Evolutionary conservation across 2,797 vertebrate genomes (phyloP), one percentile per base, ranked within the genome.

Genomic region (Anas acuta): DNA sequence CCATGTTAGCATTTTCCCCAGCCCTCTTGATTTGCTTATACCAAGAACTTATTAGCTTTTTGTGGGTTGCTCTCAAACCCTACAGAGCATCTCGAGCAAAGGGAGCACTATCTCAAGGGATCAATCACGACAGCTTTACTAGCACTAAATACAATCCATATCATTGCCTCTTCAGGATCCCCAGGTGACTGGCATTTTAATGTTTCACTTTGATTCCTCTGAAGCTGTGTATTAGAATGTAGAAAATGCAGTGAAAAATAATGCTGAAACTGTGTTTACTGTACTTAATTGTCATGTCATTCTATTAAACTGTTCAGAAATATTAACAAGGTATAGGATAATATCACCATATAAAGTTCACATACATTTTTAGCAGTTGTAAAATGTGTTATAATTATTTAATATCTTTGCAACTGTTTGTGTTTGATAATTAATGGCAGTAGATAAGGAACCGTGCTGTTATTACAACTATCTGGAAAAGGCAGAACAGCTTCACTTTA

Each of bases 381-480:
- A 93, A 96, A 96, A 90, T 90, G 47, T 79, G 71, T 92, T 93
- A 88, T 88, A 90, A 94, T 96, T 96, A 91, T 95, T 96, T 96
- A 91, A 94, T 96, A 81, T 57, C 80, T 89, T 91, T 82, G 76
- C 49, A 94, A 96, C 53, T 76, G 77, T 9, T 92, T 86, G 43
- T 82, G 64, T 86, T 94, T 84, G 92, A 92, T 82, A 93, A 93
- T 97, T 92, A 93, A 93, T 26, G 73, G 65, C 41, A 83, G 30
- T 32, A 71, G 51, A 19, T 94, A 67, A 91, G 74, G 60, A 93
- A 60, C 37, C 79, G 13, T 67, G 51, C 14, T 82, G 43, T 60
- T 91, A 62, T 77, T 90, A 75, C 67, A 84, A 41, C 83, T 92
- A 35, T 51, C 56, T 82, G 33, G 22, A 82, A 89, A 91, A 92